A percentile compares a stretch with the other conserved stretches of the same genome.
These are phyloP conservation scores for Prunella himalayana DNA, from an alignment of 2,113 vertebrate genomes.

Conservation along the genomic window DNA sequence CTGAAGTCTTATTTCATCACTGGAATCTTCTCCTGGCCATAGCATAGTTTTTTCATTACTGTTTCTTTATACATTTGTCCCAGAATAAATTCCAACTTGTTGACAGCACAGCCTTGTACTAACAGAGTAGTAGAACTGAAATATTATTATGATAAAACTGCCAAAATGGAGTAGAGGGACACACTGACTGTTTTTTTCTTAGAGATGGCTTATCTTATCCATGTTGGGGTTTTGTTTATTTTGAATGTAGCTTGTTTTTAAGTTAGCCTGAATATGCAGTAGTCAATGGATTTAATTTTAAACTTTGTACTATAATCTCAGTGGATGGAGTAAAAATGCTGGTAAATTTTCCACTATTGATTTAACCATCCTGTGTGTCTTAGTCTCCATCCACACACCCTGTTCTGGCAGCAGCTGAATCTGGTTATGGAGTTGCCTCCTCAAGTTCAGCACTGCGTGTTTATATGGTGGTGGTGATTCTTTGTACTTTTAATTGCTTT, in stretches of 20 bases:
- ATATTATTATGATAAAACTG: not conserved
- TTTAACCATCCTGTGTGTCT: not conserved
- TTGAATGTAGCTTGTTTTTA: not conserved
- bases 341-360: not conserved
- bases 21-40: not conserved
- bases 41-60: not conserved
- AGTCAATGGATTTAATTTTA: not conserved
- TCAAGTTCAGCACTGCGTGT: not conserved
- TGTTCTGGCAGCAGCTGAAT: not conserved
- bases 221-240: not conserved
- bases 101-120: not conserved
- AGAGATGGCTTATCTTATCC: not conserved
- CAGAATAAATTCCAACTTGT: not conserved
- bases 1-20: constrained; percentile 5
- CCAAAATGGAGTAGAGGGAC: not conserved
- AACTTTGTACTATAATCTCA: not conserved
- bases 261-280: not conserved
- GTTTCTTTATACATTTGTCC: not conserved
- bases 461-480: not conserved
- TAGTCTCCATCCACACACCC: not conserved
- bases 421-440: not conserved
- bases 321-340: not conserved
- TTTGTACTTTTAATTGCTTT: not conserved
- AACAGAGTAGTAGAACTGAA: not conserved
- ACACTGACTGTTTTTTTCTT: not conserved